Evolutionary conservation across 1,140 invertebrate species (phyloP).

Genomic region (Tetragnatha versicolor): DNA sequence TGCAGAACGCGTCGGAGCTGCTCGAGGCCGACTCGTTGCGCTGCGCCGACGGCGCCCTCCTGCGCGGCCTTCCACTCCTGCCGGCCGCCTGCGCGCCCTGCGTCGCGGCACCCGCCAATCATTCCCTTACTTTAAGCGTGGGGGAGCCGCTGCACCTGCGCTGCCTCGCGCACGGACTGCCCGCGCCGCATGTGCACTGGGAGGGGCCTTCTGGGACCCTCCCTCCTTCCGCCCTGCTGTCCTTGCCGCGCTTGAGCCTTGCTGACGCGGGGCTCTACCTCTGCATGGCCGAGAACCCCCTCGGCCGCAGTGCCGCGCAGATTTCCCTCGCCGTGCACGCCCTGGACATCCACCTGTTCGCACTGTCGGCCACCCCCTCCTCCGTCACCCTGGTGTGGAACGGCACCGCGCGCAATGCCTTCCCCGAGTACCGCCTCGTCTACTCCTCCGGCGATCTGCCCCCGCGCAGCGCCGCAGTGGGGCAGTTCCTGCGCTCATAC

Average conservation of each 20-base stretch:
- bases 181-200: conserved; percentile 65
- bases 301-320: conserved; percentile 51
- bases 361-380: conserved; percentile 61
- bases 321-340: conserved; percentile 61
- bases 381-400: conserved; percentile 66
- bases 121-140: conserved; percentile 62
- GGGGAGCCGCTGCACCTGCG: conserved; percentile 64
- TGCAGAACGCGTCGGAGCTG: conserved; percentile 58
- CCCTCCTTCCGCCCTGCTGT: conserved; percentile 61
- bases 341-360: conserved; percentile 64
- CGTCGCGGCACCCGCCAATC: conserved; percentile 61
- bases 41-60: conserved; percentile 61
- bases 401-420: conserved; percentile 63
- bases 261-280: conserved; percentile 60
- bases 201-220: conserved; percentile 63
- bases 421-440: conserved; percentile 64
- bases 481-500: conserved; percentile 61
- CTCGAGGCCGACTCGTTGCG: conserved; percentile 61
- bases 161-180: conserved; percentile 65
- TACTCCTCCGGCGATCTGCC: conserved; percentile 58
- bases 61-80: conserved; percentile 61
- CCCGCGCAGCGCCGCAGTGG: conserved; percentile 34
- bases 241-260: conserved; percentile 61
- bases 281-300: conserved; percentile 60
- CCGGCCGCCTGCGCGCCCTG: conserved; percentile 61